Evolutionary conservation across 2,113 vertebrate species (phyloP).

Genomic region (Excalfactoria chinensis): DNA sequence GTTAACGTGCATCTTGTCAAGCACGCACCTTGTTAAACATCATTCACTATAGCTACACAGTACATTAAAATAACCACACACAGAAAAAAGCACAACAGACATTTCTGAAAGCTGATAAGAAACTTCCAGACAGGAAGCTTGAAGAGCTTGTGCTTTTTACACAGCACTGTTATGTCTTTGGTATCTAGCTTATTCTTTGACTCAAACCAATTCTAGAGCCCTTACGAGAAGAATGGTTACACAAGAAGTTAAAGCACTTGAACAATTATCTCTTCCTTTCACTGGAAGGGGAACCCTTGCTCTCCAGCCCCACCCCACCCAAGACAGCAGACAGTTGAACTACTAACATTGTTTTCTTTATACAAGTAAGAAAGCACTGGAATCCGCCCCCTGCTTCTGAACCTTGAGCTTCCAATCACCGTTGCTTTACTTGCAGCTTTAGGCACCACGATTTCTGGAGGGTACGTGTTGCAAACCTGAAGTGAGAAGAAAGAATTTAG

Average conservation of each 20-base stretch:
- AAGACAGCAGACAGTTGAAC: neutral
- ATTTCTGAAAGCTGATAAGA: neutral
- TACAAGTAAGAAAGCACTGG: constrained; percentile 84
- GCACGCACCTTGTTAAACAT: neutral
- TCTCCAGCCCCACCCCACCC: neutral
- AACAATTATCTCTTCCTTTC: neutral
- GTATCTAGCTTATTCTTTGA: neutral
- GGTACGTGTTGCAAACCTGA: constrained; percentile 84
- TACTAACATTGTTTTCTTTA: constrained; percentile 82
- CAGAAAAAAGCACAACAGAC: neutral
- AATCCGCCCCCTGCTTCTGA: constrained; percentile 84
- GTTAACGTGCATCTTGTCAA: neutral
- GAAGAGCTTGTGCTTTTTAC: neutral
- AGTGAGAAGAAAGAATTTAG: neutral
- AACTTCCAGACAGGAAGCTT: neutral
- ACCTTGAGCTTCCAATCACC: constrained; percentile 83
- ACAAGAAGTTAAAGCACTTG: neutral
- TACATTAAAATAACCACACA: neutral
- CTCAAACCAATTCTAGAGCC: neutral
- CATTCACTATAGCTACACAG: neutral
- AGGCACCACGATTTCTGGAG: constrained; percentile 79
- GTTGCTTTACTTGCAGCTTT: constrained; percentile 73
- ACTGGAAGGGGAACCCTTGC: neutral
- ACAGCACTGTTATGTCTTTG: neutral
- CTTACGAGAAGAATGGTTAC: neutral